These are phyloP conservation scores for Tetramorium alpestre DNA, from an alignment of 1,140 invertebrate species.

Conservation along the genomic window DNA sequence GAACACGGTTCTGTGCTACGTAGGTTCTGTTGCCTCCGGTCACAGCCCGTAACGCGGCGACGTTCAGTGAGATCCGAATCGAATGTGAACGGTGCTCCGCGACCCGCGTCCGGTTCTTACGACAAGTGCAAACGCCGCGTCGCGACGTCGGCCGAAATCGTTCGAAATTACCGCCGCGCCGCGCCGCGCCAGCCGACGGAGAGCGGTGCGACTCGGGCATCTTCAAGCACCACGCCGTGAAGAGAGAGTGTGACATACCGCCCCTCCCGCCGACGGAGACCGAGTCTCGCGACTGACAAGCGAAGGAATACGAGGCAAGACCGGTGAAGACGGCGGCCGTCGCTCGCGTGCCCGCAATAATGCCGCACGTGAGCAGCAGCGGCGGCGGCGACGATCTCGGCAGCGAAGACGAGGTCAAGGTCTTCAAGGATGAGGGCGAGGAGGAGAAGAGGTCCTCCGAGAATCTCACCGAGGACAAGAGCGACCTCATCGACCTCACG, in stretches of 20 bases:
- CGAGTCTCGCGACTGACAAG: neutral
- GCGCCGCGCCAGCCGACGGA: neutral
- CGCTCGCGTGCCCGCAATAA: constrained; percentile 86
- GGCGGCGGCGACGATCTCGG: constrained; percentile 96
- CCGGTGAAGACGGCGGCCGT: constrained; percentile 73
- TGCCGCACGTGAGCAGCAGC: constrained; percentile 94
- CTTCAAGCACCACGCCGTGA: constrained; percentile 38
- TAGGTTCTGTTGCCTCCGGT: neutral
- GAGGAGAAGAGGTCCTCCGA: constrained; percentile 96
- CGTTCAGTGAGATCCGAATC: constrained; percentile 3
- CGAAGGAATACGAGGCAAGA: constrained; percentile 48
- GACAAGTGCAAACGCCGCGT: constrained; percentile 34
- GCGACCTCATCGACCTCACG: constrained; percentile 96
- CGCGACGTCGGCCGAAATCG: neutral
- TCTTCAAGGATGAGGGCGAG: constrained; percentile 98
- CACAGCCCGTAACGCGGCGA: neutral
- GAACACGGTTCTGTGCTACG: constrained; percentile 47
- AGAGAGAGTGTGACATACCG: neutral
- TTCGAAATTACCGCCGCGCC: neutral
- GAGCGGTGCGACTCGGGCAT: neutral
- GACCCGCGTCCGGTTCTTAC: neutral
- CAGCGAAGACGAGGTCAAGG: constrained; percentile 98
- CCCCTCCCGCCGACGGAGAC: constrained; percentile 38
- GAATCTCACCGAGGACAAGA: constrained; percentile 97
- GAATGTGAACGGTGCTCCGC: constrained; percentile 25